A percentile compares a stretch with the other conserved stretches of the same genome.
phyloP scores from a whole-genome alignment of 1,140 invertebrate genomes.

The Atta texana region DNA sequence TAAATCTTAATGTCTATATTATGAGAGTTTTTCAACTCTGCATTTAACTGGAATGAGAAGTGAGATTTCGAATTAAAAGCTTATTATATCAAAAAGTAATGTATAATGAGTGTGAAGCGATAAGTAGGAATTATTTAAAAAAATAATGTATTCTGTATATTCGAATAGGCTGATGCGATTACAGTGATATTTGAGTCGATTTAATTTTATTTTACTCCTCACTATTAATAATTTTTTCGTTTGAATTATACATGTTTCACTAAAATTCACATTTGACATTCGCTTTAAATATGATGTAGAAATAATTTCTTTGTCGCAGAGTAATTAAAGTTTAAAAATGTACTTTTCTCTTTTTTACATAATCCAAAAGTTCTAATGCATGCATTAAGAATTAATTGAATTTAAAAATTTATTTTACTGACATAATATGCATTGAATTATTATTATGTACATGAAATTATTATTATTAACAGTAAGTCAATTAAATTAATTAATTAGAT shows the following conservation, averaged over 20 bases:
- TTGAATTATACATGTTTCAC: background rate
- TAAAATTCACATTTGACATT: background rate
- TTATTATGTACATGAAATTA: too few relatives aligned
- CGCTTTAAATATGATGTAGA: slow-evolving; percentile 9
- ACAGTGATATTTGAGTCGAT: slow-evolving; percentile 11
- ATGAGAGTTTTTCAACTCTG: background rate
- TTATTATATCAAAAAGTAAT: background rate
- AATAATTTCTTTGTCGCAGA: background rate
- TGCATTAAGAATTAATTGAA: too few relatives aligned
- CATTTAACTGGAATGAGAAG: slow-evolving; percentile 20
- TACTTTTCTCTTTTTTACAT: background rate
- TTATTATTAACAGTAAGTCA: too few relatives aligned
- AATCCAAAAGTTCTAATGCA: background rate
- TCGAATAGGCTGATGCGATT: background rate
- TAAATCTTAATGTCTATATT: slow-evolving; percentile 2
- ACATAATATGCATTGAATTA: too few relatives aligned
- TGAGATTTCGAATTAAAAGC: background rate
- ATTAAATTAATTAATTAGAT: too few relatives aligned
- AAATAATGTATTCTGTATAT: background rate
- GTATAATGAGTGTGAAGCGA: background rate
- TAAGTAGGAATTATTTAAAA: background rate
- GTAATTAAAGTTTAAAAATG: background rate
- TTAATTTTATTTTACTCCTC: background rate
- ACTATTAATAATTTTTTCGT: background rate
- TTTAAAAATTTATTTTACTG: too few relatives aligned